Conservation (phyloP, 2,888 invertebrate species). For the Autographa pulchrina region DNA sequence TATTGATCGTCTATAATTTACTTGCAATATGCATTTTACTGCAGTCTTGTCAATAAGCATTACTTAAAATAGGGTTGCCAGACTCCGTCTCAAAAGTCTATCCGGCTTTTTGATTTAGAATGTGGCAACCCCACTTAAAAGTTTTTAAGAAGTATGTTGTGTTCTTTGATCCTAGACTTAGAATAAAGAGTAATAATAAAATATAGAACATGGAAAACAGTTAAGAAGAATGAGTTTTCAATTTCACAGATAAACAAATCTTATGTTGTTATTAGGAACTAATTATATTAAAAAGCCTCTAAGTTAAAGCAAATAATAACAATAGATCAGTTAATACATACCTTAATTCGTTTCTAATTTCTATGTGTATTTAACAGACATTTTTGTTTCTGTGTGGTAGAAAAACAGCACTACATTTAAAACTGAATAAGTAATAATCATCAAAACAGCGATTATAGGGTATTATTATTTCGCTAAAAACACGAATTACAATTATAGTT, state of each 20-base stretch:
- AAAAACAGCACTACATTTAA: neutral
- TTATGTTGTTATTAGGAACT: neutral
- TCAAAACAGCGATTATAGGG: no score
- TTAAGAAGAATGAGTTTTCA: neutral
- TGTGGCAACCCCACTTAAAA: neutral
- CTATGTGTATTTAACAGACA: no score
- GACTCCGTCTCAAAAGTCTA: no score
- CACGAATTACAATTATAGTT: no score
- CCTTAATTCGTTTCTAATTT: no score
- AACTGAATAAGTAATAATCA: neutral
- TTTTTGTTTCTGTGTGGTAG: neutral
- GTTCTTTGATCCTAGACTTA: slow-evolving; percentile 10
- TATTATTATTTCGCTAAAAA: no score
- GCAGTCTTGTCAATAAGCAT: slow-evolving; percentile 50
- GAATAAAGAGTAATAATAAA: slow-evolving; percentile 18
- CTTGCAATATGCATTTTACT: slow-evolving; percentile 14
- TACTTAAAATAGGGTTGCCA: slow-evolving; percentile 26
- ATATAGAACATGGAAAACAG: slow-evolving; percentile 19
- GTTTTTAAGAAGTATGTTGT: slow-evolving; percentile 22
- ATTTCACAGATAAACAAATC: slow-evolving; percentile 37
- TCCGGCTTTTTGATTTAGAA: no score
- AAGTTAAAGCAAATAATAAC: neutral
- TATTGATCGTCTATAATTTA: slow-evolving; percentile 23
- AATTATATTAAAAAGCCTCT: neutral
- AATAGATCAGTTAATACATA: neutral